Base-by-base conservation (phyloP, 2,888 invertebrate genomes). In the Ophion ellenae region DNA sequence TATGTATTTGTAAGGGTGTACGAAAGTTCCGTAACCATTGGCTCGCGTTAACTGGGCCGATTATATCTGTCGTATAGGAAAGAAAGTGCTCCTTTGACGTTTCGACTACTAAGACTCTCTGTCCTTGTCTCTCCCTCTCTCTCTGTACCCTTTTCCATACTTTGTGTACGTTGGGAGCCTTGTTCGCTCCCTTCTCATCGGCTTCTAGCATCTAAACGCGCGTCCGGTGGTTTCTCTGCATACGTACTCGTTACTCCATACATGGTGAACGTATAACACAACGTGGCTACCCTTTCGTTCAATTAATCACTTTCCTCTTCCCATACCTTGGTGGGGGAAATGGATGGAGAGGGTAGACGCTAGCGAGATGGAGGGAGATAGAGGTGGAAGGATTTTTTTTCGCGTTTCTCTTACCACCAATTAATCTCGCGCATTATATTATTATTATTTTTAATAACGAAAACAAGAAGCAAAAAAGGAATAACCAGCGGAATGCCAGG, bases 21-120 rank as follows among this genome's bases (percentile, higher is more conserved):
- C 45, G 17, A 90, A 70, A 76, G 84, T 59, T 45, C 32, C 89
- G 90, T 89, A 86, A 90, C 90, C 91, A 89, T 91, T 90, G 90
- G 89, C 88, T 89, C 87, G 90, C 88, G 90, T 91, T 90, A 75
- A 83, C 78, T 82, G 75, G 79, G 71, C 78, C 75, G 87, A 87
- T 86, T 78, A 83, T 86, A 87, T 87, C 87, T 84, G 69, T 76
- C 79, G 81, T 86, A 73, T 81, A 73, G 83, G 84, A 86, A 87
- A 83, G 86, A 84, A 87, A 87, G 80, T 80, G 84, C 82, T 83
- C 81, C 87, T 87, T 88, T 85, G 87, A 88, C 88, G 85, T 88
- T 88, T 88, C 77, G 81, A 83, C 86, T 87, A 87, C 85, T 83
- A 64, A 57, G 82, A 81, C 86, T 77, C 80, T 40, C 70, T 66